Conservation (phyloP, 1,140 invertebrate species). For the Penaeus japonicus region DNA sequence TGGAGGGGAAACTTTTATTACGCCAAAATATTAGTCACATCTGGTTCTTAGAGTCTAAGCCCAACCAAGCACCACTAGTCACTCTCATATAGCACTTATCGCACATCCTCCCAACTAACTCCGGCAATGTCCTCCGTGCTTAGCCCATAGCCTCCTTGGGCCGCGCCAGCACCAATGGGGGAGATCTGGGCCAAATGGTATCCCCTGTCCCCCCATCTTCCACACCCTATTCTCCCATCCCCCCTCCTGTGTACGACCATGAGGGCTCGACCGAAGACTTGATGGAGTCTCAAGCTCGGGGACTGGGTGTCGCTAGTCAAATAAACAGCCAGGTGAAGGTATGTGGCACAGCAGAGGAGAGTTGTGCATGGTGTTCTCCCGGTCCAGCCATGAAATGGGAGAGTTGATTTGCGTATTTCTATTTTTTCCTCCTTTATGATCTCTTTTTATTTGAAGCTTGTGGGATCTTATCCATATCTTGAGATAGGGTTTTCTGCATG, state of each 20-base stretch:
- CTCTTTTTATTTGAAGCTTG: no score
- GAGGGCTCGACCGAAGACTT: constrained; percentile 25
- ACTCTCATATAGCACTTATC: background rate
- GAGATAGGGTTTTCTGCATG: no score
- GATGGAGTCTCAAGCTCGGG: background rate
- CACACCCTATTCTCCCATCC: constrained; percentile 15
- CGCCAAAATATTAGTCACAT: no score
- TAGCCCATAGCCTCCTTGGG: constrained; percentile 35
- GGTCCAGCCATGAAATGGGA: no score
- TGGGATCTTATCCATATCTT: no score
- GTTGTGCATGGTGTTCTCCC: no score
- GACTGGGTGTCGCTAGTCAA: background rate
- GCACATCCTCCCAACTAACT: background rate
- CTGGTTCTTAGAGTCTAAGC: background rate
- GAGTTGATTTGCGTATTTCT: no score
- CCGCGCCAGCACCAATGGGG: constrained; percentile 30
- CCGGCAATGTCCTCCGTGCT: background rate
- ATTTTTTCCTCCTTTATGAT: no score
- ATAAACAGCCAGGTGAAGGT: constrained; percentile 30
- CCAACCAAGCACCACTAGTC: background rate
- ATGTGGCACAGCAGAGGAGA: background rate
- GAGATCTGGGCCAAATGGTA: constrained; percentile 6
- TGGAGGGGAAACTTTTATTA: background rate
- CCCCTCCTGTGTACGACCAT: background rate
- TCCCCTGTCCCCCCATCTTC: constrained; percentile 39